phyloP scores from a whole-genome alignment of 2,888 invertebrate genomes.

The Brachynemurus nebulosus region DNA sequence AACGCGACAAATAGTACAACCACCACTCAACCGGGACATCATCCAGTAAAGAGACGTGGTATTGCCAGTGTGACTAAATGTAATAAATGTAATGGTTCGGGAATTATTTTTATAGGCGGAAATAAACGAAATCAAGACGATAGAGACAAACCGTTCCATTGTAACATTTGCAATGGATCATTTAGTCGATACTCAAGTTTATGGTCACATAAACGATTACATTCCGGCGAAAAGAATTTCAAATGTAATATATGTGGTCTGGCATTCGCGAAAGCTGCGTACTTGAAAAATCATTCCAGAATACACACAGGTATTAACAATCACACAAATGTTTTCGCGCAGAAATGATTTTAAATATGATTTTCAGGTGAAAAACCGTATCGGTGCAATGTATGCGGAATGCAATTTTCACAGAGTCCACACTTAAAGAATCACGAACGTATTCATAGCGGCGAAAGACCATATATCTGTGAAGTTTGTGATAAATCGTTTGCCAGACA shows the following conservation, averaged over 20 bases:
- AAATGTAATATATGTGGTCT: conserved; percentile 79
- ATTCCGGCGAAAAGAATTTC: conserved; percentile 73
- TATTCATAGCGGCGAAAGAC: conserved; percentile 76
- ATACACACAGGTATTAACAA: conserved; percentile 61
- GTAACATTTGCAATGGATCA: conserved; percentile 72
- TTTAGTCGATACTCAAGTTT: conserved; percentile 75
- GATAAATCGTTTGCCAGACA: conserved; percentile 81
- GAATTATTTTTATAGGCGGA: conserved; percentile 66
- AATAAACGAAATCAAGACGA: conserved; percentile 43
- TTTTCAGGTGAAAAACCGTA: conserved; percentile 23
- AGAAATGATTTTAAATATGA: neutral
- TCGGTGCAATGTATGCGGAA: conserved; percentile 68
- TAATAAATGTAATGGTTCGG: conserved; percentile 79
- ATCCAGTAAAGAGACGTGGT: conserved; percentile 73
- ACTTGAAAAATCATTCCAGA: conserved; percentile 75
- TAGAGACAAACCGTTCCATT: conserved; percentile 73
- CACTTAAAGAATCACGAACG: conserved; percentile 81
- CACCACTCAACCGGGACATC: conserved; percentile 36
- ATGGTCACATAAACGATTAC: conserved; percentile 80
- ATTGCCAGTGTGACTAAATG: conserved; percentile 75
- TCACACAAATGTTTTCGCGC: conserved; percentile 24
- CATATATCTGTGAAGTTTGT: conserved; percentile 79
- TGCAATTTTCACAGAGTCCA: conserved; percentile 82
- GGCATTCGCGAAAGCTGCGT: conserved; percentile 82
- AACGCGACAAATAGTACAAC: conserved; percentile 1